phyloP scores from a whole-genome alignment of 2,888 invertebrate species.

The Hemithea aestivaria region DNA sequence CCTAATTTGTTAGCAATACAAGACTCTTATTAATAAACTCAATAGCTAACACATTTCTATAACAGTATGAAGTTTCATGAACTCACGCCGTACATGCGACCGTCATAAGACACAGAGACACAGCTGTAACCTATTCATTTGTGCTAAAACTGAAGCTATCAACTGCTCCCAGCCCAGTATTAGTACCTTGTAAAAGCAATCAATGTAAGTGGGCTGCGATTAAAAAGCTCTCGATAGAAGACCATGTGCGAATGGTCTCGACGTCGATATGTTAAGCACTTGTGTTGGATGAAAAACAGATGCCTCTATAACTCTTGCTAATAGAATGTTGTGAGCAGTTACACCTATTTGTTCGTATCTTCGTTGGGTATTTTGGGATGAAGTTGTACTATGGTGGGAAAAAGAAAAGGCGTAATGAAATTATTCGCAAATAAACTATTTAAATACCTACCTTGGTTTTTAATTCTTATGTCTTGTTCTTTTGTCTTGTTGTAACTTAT shows the following conservation, averaged over 20 bases:
- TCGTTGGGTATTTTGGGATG: too few relatives aligned
- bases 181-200: conserved; percentile 31
- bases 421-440: too few relatives aligned
- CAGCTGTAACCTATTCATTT: conserved; percentile 5
- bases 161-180: conserved; percentile 16
- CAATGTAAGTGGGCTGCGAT: conserved; percentile 51
- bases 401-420: too few relatives aligned
- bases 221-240: conserved; percentile 53
- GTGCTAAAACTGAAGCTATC: conserved; percentile 9
- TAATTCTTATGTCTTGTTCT: too few relatives aligned
- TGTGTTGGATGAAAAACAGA: conserved; percentile 55
- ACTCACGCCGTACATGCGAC: too few relatives aligned
- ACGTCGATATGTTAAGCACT: conserved; percentile 43
- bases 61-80: too few relatives aligned
- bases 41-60: too few relatives aligned
- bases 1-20: too few relatives aligned
- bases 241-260: conserved; percentile 56
- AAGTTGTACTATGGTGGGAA: too few relatives aligned
- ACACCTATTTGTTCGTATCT: conserved; percentile 3
- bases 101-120: neutral
- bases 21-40: too few relatives aligned
- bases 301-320: conserved; percentile 35
- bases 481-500: too few relatives aligned
- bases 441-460: too few relatives aligned
- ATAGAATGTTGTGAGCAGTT: conserved; percentile 28